Percentiles rank a stretch among this genome's conserved stretches.
phyloP scores from a whole-genome alignment of 1,140 invertebrate species.

The Drosophila ambigua region DNA sequence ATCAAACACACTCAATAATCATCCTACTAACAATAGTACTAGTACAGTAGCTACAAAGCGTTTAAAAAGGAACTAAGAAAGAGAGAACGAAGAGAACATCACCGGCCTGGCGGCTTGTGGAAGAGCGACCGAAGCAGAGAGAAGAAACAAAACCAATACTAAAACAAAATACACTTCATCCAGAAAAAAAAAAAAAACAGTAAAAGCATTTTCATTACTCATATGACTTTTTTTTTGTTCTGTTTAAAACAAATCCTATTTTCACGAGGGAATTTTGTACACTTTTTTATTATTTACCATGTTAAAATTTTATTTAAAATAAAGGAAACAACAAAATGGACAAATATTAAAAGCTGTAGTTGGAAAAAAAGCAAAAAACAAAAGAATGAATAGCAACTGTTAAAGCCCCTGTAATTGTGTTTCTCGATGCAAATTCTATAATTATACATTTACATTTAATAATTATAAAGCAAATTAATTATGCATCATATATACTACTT shows the following conservation, averaged over 20 bases:
- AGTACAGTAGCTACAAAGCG: slow-evolving; percentile 21
- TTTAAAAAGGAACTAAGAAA: slow-evolving; percentile 10
- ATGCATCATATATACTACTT: slow-evolving; percentile 55
- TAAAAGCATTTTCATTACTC: slow-evolving; percentile 61
- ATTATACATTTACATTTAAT: slow-evolving; percentile 53
- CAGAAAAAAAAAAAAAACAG: slow-evolving; percentile 23
- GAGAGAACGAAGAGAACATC: slow-evolving; percentile 23
- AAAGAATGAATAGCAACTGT: slow-evolving; percentile 48
- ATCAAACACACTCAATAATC: slow-evolving; percentile 38
- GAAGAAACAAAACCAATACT: slow-evolving; percentile 18
- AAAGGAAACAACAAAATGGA: slow-evolving; percentile 33
- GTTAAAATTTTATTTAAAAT: slow-evolving; percentile 71
- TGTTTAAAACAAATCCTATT: slow-evolving; percentile 22
- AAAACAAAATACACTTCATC: slow-evolving; percentile 36
- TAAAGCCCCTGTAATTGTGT: slow-evolving; percentile 49
- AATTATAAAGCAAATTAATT: slow-evolving; percentile 59
- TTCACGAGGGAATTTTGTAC: slow-evolving; percentile 42
- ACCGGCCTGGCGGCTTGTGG: slow-evolving; percentile 27
- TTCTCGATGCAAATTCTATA: slow-evolving; percentile 69
- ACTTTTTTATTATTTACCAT: slow-evolving; percentile 70
- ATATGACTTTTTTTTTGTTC: slow-evolving; percentile 41
- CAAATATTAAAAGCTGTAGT: slow-evolving; percentile 56
- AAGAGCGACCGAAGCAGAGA: slow-evolving; percentile 7
- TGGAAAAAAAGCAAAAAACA: slow-evolving; percentile 37
- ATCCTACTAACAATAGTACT: slow-evolving; percentile 28